Percentiles rank a stretch among this genome's conserved stretches.
phyloP scores from a whole-genome alignment of 2,113 vertebrate species.

The Erythrocercus mccallii region DNA sequence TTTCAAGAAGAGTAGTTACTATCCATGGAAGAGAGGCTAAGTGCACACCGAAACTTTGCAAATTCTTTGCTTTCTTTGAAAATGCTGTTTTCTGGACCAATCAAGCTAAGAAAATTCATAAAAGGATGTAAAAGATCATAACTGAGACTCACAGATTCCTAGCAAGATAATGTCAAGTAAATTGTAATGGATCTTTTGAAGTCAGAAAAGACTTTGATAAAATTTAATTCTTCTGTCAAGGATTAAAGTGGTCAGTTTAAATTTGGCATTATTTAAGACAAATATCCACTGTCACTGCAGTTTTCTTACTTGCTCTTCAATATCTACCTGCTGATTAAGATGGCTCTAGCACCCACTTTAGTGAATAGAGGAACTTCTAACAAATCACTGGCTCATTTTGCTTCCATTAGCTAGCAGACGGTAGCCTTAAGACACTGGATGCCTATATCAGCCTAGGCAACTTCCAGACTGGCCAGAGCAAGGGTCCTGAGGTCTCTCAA shows the following conservation, averaged over 20 bases:
- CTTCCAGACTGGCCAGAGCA: too few species aligned
- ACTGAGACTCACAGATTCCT: neutral
- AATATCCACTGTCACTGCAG: neutral
- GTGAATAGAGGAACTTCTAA: neutral
- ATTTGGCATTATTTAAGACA: neutral
- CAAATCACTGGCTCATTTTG: too few species aligned
- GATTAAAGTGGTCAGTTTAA: neutral
- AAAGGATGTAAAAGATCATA: neutral
- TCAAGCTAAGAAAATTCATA: neutral
- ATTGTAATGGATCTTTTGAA: neutral
- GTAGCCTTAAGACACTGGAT: too few species aligned
- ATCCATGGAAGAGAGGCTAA: neutral
- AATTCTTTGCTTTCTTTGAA: neutral
- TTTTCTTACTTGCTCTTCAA: neutral
- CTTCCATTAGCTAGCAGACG: too few species aligned
- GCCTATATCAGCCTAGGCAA: too few species aligned
- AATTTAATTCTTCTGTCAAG: neutral
- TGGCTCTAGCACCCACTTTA: neutral
- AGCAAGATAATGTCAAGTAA: neutral
- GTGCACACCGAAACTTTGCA: neutral
- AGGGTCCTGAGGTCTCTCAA: too few species aligned
- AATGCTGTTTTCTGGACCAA: neutral
- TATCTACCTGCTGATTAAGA: neutral
- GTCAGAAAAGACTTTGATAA: neutral
- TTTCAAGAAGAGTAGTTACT: neutral